These are phyloP conservation scores for Megaptera novaeangliae DNA, from an alignment of 2,113 vertebrate species.

Conservation along the genomic window DNA sequence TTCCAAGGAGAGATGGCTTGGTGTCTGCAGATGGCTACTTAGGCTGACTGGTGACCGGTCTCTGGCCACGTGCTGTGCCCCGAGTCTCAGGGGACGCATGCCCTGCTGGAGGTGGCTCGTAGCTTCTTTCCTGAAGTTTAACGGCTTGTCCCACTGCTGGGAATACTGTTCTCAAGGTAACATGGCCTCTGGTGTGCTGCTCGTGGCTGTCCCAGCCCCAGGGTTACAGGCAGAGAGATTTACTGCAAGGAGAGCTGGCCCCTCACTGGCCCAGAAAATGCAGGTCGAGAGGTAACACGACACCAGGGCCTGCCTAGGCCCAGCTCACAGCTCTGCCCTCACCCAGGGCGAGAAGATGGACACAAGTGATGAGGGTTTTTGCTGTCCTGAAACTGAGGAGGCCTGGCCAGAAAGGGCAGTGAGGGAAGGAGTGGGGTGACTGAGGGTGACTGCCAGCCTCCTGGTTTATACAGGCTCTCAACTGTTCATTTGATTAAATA, in stretches of 20 bases:
- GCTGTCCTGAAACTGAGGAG: background rate
- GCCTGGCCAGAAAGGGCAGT: background rate
- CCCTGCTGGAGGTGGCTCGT: conserved; percentile 22
- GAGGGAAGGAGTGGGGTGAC: background rate
- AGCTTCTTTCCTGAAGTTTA: conserved; percentile 50
- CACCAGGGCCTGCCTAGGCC: background rate
- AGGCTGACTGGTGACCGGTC: conserved; percentile 38
- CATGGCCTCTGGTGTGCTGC: background rate
- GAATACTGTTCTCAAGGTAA: background rate
- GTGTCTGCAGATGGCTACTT: conserved; percentile 27
- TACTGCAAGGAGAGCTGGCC: conserved; percentile 6
- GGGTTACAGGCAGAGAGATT: conserved; percentile 24
- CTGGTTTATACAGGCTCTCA: conserved; percentile 19
- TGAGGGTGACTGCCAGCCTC: conserved; percentile 35
- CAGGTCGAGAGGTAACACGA: background rate
- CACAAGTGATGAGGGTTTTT: background rate
- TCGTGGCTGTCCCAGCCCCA: background rate
- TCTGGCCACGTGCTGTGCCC: background rate
- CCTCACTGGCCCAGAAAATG: background rate
- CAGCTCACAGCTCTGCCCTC: background rate
- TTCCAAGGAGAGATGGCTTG: conserved; percentile 45
- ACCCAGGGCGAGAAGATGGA: background rate
- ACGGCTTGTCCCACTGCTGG: conserved; percentile 14
- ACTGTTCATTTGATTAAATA: conserved; percentile 58
- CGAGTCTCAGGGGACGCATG: background rate